phyloP scores from a whole-genome alignment of 2,113 vertebrate genomes.

The Elaphurus davidianus region DNA sequence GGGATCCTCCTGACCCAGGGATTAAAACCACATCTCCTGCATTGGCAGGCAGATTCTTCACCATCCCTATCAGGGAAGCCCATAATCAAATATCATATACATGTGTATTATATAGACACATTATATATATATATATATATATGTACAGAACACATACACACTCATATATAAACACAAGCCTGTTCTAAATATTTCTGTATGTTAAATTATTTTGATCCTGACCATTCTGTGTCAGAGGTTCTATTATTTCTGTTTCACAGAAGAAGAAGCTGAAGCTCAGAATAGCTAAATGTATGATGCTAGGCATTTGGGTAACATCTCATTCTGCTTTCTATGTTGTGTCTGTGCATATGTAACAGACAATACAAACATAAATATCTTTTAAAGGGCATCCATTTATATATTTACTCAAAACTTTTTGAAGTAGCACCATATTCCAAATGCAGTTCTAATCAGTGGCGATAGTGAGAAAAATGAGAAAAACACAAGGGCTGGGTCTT shows the following conservation, averaged over 20 bases:
- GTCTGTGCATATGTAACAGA: not conserved
- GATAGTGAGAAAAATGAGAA: not conserved
- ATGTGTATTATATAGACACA: not conserved
- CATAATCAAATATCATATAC: not conserved
- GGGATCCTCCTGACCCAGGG: not conserved
- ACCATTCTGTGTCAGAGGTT: not conserved
- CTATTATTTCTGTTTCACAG: not conserved
- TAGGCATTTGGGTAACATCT: not conserved
- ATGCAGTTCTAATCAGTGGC: fast-evolving
- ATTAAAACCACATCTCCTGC: not conserved
- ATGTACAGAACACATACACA: not conserved
- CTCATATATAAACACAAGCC: not conserved
- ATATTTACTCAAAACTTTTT: not conserved
- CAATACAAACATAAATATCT: not conserved
- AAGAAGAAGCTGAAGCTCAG: not conserved
- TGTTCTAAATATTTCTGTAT: not conserved
- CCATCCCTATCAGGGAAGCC: not conserved
- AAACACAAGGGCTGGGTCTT: fast-evolving
- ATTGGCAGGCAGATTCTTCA: not conserved
- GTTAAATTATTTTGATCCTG: not conserved
- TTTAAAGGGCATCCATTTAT: not conserved
- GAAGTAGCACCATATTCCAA: not conserved
- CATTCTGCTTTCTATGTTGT: not conserved
- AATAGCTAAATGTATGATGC: not conserved
- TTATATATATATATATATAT: not conserved